These are phyloP conservation scores for Rhinoderma darwinii DNA, from an alignment of 2,113 vertebrate species.

Conservation along the genomic window DNA sequence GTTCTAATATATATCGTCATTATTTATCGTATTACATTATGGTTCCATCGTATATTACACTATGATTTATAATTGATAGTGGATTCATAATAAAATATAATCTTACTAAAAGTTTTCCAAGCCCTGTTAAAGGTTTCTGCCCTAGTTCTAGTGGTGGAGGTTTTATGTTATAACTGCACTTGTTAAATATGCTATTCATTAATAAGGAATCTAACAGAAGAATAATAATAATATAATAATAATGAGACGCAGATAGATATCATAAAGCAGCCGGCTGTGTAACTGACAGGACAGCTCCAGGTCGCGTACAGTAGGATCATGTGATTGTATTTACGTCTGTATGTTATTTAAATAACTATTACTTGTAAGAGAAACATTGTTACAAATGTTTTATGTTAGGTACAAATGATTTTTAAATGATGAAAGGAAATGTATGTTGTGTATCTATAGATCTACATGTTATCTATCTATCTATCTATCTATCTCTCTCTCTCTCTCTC, in stretches of 20 bases:
- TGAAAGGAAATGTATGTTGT: neutral
- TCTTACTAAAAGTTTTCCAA: too few species aligned
- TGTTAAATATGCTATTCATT: neutral
- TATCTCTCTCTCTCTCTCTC: too few species aligned
- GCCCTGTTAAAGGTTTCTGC: neutral
- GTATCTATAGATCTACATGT: too few species aligned
- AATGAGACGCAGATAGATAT: neutral
- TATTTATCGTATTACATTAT: too few species aligned
- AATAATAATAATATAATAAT: neutral
- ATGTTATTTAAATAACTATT: neutral
- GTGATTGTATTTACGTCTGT: neutral
- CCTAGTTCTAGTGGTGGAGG: neutral
- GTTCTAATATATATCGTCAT: too few species aligned
- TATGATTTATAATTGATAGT: too few species aligned
- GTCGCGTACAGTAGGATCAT: neutral
- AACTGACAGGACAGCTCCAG: neutral
- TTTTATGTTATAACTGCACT: neutral
- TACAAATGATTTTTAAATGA: neutral
- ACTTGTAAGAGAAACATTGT: neutral
- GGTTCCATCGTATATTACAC: too few species aligned
- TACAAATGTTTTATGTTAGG: neutral
- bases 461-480: too few species aligned
- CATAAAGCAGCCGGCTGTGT: neutral
- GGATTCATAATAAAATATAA: too few species aligned
- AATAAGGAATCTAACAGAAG: neutral